Evolutionary conservation across 2,888 invertebrate genomes (phyloP).

Genomic region (Dasysyrphus albostriatus): DNA sequence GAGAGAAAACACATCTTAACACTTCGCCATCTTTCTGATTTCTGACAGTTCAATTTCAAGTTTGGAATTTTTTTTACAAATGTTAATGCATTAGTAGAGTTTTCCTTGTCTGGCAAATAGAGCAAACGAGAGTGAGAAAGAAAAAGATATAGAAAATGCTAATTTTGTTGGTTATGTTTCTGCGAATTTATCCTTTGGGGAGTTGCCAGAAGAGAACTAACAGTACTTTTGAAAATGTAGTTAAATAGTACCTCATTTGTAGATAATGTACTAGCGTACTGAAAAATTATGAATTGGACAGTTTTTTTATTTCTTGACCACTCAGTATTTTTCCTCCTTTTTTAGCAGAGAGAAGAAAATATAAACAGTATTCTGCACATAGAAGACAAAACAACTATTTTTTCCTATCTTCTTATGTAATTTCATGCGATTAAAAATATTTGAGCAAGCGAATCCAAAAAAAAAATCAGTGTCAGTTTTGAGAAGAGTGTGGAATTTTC

Average conservation of each 20-base stretch:
- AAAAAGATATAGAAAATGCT: not conserved
- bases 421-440: no score
- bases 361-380: no score
- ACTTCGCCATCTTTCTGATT: slow-evolving; percentile 70
- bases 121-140: not conserved
- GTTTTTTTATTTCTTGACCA: no score
- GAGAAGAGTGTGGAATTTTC: no score
- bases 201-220: not conserved
- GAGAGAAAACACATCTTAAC: slow-evolving; percentile 59
- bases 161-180: not conserved
- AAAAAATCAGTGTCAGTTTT: no score
- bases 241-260: not conserved
- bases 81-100: not conserved
- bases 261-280: no score
- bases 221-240: not conserved
- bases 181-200: not conserved
- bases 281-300: no score
- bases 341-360: no score
- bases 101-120: not conserved
- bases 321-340: no score
- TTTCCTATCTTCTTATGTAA: no score
- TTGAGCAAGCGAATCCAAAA: no score
- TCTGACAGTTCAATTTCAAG: slow-evolving; percentile 55
- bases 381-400: no score
- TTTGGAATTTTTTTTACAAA: slow-evolving; percentile 8